phyloP scores from a whole-genome alignment of 2,113 vertebrate species.

The Pantherophis guttatus region DNA sequence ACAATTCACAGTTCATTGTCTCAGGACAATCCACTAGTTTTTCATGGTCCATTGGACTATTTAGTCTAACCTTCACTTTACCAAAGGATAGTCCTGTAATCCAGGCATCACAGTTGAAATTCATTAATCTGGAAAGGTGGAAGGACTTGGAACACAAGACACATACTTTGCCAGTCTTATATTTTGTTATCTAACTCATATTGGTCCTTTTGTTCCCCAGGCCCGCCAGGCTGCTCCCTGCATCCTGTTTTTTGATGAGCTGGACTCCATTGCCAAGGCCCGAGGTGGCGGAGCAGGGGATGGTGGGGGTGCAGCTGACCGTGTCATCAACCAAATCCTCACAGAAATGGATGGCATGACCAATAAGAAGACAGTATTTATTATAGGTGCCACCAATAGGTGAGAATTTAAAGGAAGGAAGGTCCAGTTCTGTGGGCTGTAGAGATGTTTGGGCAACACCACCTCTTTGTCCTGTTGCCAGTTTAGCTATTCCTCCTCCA shows the following conservation, averaged over 20 bases:
- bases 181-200: fast-evolving
- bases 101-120: neutral
- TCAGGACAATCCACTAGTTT: fast-evolving
- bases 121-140: neutral
- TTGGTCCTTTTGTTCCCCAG: conserved; percentile 56
- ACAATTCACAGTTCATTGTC: neutral
- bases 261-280: conserved; percentile 97
- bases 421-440: neutral
- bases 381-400: conserved; percentile 96
- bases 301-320: conserved; percentile 92
- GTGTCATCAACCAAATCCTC: conserved; percentile 98
- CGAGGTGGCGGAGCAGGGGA: conserved; percentile 96
- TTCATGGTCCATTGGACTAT: neutral
- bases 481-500: neutral
- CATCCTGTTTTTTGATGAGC: conserved; percentile 95
- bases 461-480: neutral
- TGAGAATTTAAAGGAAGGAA: neutral
- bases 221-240: conserved; percentile 96
- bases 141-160: neutral
- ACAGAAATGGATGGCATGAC: conserved; percentile 99
- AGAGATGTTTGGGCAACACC: neutral
- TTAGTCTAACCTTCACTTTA: neutral
- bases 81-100: neutral
- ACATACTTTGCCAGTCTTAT: no score
- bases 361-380: conserved; percentile 98